Percentiles rank a stretch among this genome's conserved stretches.
Conservation (phyloP, 2,797 vertebrate genomes). For the Protosalanx chinensis region DNA sequence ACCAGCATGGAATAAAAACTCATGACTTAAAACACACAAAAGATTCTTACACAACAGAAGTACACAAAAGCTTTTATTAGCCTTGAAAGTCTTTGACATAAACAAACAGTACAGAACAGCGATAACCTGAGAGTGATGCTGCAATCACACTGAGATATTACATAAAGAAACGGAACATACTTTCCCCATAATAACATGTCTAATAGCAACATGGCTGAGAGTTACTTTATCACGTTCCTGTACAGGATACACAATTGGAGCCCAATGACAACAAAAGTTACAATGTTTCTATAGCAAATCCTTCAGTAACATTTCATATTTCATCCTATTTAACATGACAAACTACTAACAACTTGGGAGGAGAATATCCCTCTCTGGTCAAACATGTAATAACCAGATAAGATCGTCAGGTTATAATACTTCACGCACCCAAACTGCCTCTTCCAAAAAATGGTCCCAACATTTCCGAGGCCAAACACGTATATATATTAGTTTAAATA, state of each 20-base stretch:
- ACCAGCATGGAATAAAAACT: too few relatives aligned
- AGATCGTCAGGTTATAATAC: not conserved
- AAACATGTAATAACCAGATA: not conserved
- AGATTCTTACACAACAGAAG: not conserved
- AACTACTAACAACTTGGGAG: not conserved
- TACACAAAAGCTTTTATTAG: not conserved
- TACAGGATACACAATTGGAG: not conserved
- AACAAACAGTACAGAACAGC: conserved; percentile 1
- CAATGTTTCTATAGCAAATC: not conserved
- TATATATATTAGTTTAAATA: conserved; percentile 15
- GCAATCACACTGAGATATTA: not conserved
- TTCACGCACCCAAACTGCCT: not conserved
- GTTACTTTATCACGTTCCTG: not conserved
- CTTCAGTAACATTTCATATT: conserved; percentile 1
- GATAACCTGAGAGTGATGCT: conserved; percentile 4
- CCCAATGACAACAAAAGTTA: too few relatives aligned
- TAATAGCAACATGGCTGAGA: not conserved
- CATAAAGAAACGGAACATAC: not conserved
- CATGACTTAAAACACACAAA: not conserved
- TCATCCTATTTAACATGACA: not conserved
- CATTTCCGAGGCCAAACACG: not conserved
- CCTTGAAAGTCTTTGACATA: not conserved
- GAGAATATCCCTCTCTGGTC: not conserved
- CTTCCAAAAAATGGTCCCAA: not conserved
- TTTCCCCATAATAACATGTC: not conserved